These are phyloP conservation scores for Trachurus trachurus DNA, from an alignment of 2,797 vertebrate genomes.

Conservation along the genomic window DNA sequence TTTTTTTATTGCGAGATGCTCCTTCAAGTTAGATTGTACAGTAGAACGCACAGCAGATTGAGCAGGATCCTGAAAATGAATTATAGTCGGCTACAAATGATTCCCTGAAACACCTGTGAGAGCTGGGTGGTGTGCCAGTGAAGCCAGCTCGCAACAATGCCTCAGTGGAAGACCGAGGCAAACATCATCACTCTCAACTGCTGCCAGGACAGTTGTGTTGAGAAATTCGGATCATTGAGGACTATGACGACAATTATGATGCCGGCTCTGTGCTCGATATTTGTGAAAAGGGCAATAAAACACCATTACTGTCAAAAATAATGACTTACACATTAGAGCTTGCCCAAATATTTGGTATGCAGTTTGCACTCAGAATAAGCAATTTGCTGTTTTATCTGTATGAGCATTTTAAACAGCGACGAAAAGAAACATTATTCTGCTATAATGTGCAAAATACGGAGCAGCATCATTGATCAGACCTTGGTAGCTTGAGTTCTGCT, in stretches of 20 bases:
- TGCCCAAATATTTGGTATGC: slow-evolving; percentile 19
- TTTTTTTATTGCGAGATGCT: slow-evolving; percentile 1
- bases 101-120: slow-evolving; percentile 71
- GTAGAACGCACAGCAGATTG: slow-evolving; percentile 43
- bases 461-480: not conserved
- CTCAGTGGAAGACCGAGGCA: slow-evolving; percentile 64
- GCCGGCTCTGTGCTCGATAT: slow-evolving; percentile 49
- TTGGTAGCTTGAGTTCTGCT: not conserved
- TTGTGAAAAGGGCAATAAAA: slow-evolving; percentile 60
- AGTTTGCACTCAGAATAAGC: slow-evolving; percentile 39
- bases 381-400: not conserved
- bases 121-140: slow-evolving; percentile 47
- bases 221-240: slow-evolving; percentile 74
- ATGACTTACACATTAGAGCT: slow-evolving; percentile 51
- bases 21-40: slow-evolving; percentile 31
- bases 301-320: slow-evolving; percentile 54
- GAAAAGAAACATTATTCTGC: not conserved
- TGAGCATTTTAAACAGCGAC: slow-evolving; percentile 21
- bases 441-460: not conserved
- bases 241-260: slow-evolving; percentile 56
- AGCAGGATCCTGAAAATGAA: slow-evolving; percentile 48
- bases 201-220: slow-evolving; percentile 66
- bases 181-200: slow-evolving; percentile 55
- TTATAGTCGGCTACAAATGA: slow-evolving; percentile 52
- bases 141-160: slow-evolving; percentile 53